Percentiles rank a stretch among this genome's conserved stretches.
Evolutionary conservation across 2,797 vertebrate genomes (phyloP).

Genomic region (Paedocypris micromegethes): DNA sequence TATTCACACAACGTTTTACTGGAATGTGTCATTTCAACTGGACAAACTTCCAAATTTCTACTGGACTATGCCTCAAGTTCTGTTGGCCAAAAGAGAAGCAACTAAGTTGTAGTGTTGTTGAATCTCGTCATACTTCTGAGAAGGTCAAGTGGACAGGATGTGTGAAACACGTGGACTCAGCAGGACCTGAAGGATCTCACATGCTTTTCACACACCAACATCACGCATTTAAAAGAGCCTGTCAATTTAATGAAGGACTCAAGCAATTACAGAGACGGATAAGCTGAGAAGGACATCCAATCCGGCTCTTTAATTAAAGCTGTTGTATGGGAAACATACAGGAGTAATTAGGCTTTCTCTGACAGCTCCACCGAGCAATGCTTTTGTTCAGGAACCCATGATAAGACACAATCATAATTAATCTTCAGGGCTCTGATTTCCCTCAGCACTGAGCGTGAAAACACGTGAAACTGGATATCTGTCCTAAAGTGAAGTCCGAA

Average conservation of each 20-base stretch:
- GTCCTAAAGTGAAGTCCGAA: not conserved
- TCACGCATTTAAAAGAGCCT: slow-evolving; percentile 63
- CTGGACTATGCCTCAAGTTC: too few relatives aligned
- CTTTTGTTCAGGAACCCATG: slow-evolving; percentile 25
- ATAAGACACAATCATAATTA: slow-evolving; percentile 31
- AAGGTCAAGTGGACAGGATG: too few relatives aligned
- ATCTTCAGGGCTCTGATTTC: slow-evolving; percentile 30
- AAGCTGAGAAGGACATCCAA: slow-evolving; percentile 23
- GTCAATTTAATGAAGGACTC: slow-evolving; percentile 31
- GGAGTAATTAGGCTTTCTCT: slow-evolving; percentile 22
- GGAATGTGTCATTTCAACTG: too few relatives aligned
- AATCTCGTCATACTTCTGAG: too few relatives aligned
- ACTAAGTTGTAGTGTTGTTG: too few relatives aligned
- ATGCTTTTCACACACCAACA: too few relatives aligned
- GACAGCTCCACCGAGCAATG: slow-evolving; percentile 16
- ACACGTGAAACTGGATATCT: slow-evolving; percentile 4
- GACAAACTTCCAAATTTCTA: too few relatives aligned
- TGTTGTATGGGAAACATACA: slow-evolving; percentile 43
- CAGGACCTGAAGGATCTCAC: too few relatives aligned
- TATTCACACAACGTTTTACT: too few relatives aligned
- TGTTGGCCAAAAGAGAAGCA: too few relatives aligned
- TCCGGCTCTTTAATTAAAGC: slow-evolving; percentile 29
- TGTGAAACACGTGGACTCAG: too few relatives aligned
- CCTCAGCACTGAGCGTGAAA: slow-evolving; percentile 3
- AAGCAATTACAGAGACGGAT: slow-evolving; percentile 19